Evolutionary conservation across 2,888 invertebrate species (phyloP), one percentile per base, ranked within the genome.

Genomic region (Reticulitermes lucifugus): DNA sequence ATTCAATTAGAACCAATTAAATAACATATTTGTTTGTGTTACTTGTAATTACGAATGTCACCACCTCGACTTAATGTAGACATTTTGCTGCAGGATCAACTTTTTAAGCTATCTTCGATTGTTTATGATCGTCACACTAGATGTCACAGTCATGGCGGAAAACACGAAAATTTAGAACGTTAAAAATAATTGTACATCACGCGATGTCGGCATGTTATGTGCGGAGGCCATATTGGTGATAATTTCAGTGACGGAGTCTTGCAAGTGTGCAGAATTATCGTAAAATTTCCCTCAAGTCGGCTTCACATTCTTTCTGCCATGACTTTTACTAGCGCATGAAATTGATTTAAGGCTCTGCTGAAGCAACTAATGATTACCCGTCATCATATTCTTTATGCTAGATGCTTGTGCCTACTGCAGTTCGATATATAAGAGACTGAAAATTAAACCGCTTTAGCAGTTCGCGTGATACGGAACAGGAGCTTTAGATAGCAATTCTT

Each of bases 311-410:
- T n/a, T 18, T 35, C 35, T 35, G 35, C 35, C 35, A 35, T 29
- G 71, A 25, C 71, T 35, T 18, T 71, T 71, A 71, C 71, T 71
- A 71, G 71, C 25, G 71, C 71, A 71, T 71, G 71, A 71, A 71
- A 71, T 25, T 71, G 71, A 71, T 71, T 71, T 71, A 29, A 71
- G 35, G 71, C 71, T 71, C 29, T 25, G 71, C 18, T 71, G 25
- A 4, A 71, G 25, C 25, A 7, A 71, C 71, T 71, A 71, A 71
- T 71, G 71, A 71, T 29, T 71, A 7, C 35, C n/a, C 71, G 18
- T 35, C 35, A 29, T 25, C 65, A 25, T 35, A 35, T 35, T 35
- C 18, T 29, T 5, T 6, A 21, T 60, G n/a, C 18, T n/a, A 12
- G 60, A 60, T 21, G 60, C 0, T 60, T 21, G 9, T 22, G 14